Base-by-base conservation (phyloP, 92 coral and sea anemone genomes). In the Palythoa grandiflora region DNA sequence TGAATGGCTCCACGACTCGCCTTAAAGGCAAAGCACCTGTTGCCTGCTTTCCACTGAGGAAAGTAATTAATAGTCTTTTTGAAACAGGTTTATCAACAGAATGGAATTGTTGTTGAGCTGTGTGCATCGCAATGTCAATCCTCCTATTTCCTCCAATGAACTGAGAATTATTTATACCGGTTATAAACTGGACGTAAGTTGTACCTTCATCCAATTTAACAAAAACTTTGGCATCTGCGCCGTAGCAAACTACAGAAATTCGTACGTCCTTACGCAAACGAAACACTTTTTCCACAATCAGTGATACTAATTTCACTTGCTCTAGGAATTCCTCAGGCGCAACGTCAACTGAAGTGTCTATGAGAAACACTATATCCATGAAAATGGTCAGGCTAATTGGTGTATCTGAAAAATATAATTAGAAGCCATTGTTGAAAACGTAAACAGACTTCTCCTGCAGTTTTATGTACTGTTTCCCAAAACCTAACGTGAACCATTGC, bases 71-170 rank as follows among this genome's bases (percentile, higher is more conserved):
- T 7, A 28, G 44, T 63, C 65, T 85, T n/a, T 71, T 88, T 3
- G 89, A 55, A 11, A 75, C 68, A 37, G 86, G 84, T 9, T 54
- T 78, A 68, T 84, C 77, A 17, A 88, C 92, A 28, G 86, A 85
- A 9, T 54, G 80, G 35, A 84, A 76, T 79, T 90, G 89, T 1
- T 71, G 70, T 52, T 75, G 78, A 65, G 90, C 90, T 76, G 79
- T 55, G 20, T 90, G 68, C 59, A 90, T 59, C 14, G 92, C 92
- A 54, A 76, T 89, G 83, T 83, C 92, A 73, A 86, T 66, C 15
- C 90, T 87, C 44, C 91, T 68, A 1, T 83, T 78, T 78, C 92
- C 92, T 71, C 92, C 92, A 57, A 84, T 73, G 37, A 84, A 79
- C 66, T 71, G 87, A 72, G 88, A 77, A 9, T 72, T 53, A 16